These are phyloP conservation scores for Phrynocephalus guinanensis DNA, from an alignment of 2,797 vertebrate genomes.

Conservation along the genomic window DNA sequence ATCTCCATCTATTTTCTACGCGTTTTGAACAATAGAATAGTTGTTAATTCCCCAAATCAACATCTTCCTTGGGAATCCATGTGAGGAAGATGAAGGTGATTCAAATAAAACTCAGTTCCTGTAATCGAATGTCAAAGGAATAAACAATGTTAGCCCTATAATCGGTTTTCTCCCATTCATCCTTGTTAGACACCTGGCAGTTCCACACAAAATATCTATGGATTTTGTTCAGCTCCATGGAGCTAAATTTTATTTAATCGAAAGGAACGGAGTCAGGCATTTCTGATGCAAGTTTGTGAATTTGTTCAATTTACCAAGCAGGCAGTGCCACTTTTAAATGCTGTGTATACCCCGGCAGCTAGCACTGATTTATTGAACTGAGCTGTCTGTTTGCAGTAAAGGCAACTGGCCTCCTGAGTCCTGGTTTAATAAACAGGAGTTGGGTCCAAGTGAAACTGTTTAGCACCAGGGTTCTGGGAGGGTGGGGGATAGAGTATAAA, in stretches of 20 bases:
- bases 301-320: background rate
- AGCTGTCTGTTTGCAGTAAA: constrained; percentile 15
- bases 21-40: no score
- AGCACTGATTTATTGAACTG: constrained; percentile 4
- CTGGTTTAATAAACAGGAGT: constrained; percentile 3
- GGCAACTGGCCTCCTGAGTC: background rate
- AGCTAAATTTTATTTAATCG: background rate
- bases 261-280: background rate
- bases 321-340: background rate
- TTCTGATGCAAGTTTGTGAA: background rate
- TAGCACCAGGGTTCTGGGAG: background rate
- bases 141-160: background rate
- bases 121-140: background rate
- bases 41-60: background rate
- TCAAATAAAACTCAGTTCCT: background rate
- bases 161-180: background rate
- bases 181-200: background rate
- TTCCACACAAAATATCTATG: background rate
- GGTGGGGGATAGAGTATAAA: constrained; percentile 7
- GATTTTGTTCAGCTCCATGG: background rate
- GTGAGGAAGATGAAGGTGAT: background rate
- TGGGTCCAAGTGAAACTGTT: constrained; percentile 8
- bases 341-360: background rate
- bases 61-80: background rate
- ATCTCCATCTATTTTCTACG: no score